A percentile compares a stretch with the other conserved stretches of the same genome.
Evolutionary conservation across 2,888 invertebrate species (phyloP).

Genomic region (Atrina japonica): DNA sequence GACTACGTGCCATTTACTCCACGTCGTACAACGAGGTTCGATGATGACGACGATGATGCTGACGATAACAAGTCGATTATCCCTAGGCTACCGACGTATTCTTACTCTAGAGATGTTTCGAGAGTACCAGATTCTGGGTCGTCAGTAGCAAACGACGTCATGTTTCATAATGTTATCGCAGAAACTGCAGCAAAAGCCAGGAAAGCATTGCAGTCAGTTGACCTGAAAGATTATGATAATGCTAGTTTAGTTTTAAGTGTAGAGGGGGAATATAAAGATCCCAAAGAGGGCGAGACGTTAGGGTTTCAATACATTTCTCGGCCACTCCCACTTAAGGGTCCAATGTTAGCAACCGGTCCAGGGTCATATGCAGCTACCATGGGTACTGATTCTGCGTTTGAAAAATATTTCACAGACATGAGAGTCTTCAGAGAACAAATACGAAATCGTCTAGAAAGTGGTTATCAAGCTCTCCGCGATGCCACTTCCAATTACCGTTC

Average conservation of each 20-base stretch:
- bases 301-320: constrained; percentile 70
- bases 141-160: constrained; percentile 50
- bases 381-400: constrained; percentile 58
- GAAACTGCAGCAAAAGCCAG: constrained; percentile 65
- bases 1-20: constrained; percentile 70
- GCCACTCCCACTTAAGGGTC: constrained; percentile 67
- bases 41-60: constrained; percentile 50
- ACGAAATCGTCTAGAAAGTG: constrained; percentile 55
- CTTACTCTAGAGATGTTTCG: constrained; percentile 16
- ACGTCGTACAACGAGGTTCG: constrained; percentile 50
- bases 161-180: constrained; percentile 67
- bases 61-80: constrained; percentile 44
- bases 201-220: constrained; percentile 58
- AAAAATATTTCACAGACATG: constrained; percentile 59
- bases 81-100: constrained; percentile 46
- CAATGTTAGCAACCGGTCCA: constrained; percentile 48
- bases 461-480: constrained; percentile 52
- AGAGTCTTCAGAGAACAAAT: constrained; percentile 60
- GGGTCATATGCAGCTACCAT: constrained; percentile 44
- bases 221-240: constrained; percentile 64
- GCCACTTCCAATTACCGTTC: constrained; percentile 26
- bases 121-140: constrained; percentile 41
- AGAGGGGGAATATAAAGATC: constrained; percentile 68
- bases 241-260: constrained; percentile 71
- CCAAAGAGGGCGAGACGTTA: constrained; percentile 46